Conservation (phyloP, 2,113 vertebrate genomes). For the Orthonyx spaldingii region DNA sequence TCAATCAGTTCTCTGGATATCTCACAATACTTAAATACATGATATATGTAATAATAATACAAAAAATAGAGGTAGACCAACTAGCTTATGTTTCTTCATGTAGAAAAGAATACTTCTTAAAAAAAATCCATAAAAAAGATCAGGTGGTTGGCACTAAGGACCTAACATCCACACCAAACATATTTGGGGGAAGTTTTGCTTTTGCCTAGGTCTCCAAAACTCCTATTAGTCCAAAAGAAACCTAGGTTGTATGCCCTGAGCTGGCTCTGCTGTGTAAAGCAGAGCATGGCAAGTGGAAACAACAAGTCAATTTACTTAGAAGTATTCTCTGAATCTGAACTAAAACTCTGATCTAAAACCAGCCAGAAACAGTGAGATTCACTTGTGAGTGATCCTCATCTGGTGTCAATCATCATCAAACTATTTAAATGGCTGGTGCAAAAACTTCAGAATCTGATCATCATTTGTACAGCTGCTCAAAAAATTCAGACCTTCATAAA, state of each 20-base stretch:
- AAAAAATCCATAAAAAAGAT: background rate
- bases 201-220: background rate
- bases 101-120: background rate
- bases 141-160: background rate
- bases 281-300: background rate
- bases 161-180: background rate
- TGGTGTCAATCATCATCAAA: background rate
- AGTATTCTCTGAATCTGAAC: background rate
- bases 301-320: background rate
- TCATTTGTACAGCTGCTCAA: background rate
- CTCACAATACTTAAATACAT: background rate
- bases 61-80: background rate
- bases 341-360: background rate
- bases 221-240: background rate
- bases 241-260: background rate
- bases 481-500: background rate
- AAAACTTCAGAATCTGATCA: background rate
- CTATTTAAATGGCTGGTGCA: background rate
- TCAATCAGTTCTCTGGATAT: background rate
- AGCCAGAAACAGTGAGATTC: background rate
- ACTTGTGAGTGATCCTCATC: too few species aligned
- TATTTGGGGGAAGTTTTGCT: background rate
- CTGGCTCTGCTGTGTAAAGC: background rate
- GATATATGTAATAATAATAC: background rate
- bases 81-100: background rate